Percentiles rank a stretch among this genome's conserved stretches.
Conservation (phyloP, 2,113 vertebrate genomes). For the Progne subis region DNA sequence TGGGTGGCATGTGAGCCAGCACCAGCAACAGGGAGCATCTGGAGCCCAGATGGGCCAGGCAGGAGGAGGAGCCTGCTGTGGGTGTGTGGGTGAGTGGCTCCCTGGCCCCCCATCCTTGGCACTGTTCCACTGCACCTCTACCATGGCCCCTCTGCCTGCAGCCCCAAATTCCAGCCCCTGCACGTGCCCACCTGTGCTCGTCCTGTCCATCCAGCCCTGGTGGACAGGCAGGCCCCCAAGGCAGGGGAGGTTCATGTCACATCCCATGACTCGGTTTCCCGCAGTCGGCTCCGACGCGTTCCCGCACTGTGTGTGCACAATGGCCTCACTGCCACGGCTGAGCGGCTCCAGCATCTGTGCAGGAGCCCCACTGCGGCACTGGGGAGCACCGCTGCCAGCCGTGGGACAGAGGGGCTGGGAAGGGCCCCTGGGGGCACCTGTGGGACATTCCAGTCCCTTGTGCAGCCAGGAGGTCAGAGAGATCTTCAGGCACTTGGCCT, state of each 20-base stretch:
- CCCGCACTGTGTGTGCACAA: accelerated
- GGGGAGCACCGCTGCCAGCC: accelerated
- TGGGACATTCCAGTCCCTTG: accelerated
- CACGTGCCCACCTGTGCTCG: accelerated
- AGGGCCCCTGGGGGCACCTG: background rate
- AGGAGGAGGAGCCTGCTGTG: background rate
- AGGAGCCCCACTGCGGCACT: accelerated
- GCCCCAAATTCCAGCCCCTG: background rate
- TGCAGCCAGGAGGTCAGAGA: background rate
- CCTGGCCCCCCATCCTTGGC: background rate
- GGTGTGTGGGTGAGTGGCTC: background rate
- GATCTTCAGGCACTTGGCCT: background rate
- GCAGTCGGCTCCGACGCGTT: accelerated
- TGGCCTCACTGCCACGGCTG: accelerated
- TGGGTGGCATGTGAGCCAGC: background rate
- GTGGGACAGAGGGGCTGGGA: accelerated
- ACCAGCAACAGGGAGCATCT: background rate
- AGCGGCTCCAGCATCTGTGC: accelerated
- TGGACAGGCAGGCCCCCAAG: background rate
- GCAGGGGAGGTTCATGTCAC: accelerated
- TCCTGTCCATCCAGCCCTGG: accelerated
- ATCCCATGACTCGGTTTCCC: accelerated
- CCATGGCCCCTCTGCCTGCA: accelerated
- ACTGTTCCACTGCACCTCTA: background rate
- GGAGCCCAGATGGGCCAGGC: conserved; percentile 24